phyloP scores from a whole-genome alignment of 1,140 invertebrate species.

The Acromyrmex charruanus region DNA sequence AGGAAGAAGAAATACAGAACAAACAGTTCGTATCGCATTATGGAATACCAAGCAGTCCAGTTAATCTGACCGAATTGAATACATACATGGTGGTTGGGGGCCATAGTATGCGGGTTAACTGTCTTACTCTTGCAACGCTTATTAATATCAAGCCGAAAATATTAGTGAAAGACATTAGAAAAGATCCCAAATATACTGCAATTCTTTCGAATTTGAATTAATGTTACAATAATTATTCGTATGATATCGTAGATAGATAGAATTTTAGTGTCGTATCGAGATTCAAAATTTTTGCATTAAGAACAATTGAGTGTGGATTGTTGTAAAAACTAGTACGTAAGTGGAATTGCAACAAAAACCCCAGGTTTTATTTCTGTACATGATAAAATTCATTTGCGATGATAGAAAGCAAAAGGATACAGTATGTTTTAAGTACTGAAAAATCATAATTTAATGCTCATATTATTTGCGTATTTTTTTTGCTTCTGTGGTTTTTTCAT shows the following conservation, averaged over 20 bases:
- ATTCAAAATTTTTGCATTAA: slow-evolving; percentile 18
- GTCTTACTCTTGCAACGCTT: slow-evolving; percentile 78
- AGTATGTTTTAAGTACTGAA: not conserved
- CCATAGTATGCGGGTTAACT: slow-evolving; percentile 81
- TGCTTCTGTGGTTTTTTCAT: not conserved
- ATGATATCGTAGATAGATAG: not conserved
- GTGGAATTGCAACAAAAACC: not conserved
- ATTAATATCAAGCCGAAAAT: slow-evolving; percentile 82
- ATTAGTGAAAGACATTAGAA: slow-evolving; percentile 71
- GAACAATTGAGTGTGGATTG: not conserved
- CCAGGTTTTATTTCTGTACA: not conserved
- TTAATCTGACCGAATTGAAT: slow-evolving; percentile 77
- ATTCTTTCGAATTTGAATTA: slow-evolving; percentile 43
- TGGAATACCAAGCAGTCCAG: slow-evolving; percentile 66
- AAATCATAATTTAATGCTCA: not conserved
- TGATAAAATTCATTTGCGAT: not conserved
- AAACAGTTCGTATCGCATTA: slow-evolving; percentile 77
- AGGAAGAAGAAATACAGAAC: not conserved
- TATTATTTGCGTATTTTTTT: not conserved
- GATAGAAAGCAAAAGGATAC: not conserved
- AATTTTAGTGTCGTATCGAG: slow-evolving; percentile 11
- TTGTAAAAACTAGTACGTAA: not conserved
- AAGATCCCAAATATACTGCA: slow-evolving; percentile 15
- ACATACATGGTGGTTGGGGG: slow-evolving; percentile 82
- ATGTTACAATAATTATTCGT: slow-evolving; percentile 11